Conservation (phyloP, 2,113 vertebrate species). For the Lepisosteus oculatus region DNA sequence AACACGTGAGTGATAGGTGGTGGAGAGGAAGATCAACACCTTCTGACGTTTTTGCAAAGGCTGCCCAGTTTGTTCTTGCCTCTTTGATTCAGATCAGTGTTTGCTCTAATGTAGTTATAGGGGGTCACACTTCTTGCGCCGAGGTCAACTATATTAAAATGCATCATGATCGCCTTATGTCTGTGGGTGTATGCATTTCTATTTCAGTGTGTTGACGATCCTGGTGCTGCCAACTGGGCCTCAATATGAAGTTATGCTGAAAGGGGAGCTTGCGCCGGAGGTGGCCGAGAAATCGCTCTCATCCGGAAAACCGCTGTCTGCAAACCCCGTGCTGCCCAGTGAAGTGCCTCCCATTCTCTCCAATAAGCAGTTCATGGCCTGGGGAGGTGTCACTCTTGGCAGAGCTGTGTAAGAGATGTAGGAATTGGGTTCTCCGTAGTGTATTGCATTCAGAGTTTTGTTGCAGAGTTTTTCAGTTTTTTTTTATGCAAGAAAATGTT, state of each 20-base stretch:
- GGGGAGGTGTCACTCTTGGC: conserved; percentile 87
- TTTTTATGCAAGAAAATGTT: too few species aligned
- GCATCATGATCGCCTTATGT: too few species aligned
- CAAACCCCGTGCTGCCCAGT: conserved; percentile 27
- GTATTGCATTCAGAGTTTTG: too few species aligned
- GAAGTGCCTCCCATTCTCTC: conserved; percentile 85
- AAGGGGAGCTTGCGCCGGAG: conserved; percentile 64
- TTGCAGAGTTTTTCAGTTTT: too few species aligned
- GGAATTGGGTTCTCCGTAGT: not conserved
- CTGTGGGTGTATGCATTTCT: not conserved
- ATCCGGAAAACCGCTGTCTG: conserved; percentile 27
- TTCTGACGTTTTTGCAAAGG: not conserved
- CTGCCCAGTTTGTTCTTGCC: not conserved
- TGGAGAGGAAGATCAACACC: too few species aligned
- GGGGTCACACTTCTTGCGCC: not conserved
- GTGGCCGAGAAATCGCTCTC: conserved; percentile 30
- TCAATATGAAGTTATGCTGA: conserved; percentile 86
- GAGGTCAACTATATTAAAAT: too few species aligned
- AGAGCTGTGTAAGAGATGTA: conserved; percentile 79
- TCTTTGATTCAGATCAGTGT: not conserved
- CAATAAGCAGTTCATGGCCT: conserved; percentile 88
- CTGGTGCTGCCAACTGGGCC: conserved; percentile 87
- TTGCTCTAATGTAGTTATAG: not conserved
- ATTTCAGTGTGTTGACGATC: conserved; percentile 79
- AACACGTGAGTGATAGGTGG: too few species aligned